Conservation (phyloP, 2,888 invertebrate genomes). For the Amphiduros pacificus region DNA sequence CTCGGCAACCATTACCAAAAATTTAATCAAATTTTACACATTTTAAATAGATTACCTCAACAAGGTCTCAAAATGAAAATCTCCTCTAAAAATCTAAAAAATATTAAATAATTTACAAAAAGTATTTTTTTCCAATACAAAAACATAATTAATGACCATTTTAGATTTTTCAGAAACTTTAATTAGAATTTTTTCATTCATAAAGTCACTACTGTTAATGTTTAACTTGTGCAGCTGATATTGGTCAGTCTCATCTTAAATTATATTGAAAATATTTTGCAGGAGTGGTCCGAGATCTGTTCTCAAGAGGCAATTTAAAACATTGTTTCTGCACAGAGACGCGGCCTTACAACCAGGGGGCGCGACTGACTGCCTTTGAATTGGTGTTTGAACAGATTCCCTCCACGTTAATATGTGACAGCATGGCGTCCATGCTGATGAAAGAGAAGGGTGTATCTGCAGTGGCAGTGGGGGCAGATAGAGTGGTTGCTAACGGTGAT, state of each 20-base stretch:
- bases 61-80: not conserved
- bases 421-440: constrained; percentile 92
- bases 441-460: constrained; percentile 80
- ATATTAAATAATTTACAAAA: not conserved
- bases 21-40: not conserved
- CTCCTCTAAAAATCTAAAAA: not conserved
- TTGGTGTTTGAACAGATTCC: constrained; percentile 80
- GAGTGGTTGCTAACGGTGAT: constrained; percentile 95
- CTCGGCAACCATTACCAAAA: too few relatives aligned
- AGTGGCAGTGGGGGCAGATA: constrained; percentile 96
- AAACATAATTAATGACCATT: not conserved
- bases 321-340: constrained; percentile 96
- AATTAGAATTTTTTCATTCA: too few relatives aligned
- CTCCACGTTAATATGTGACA: constrained; percentile 89
- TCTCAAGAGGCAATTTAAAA: constrained; percentile 67
- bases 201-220: too few relatives aligned
- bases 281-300: constrained; percentile 81
- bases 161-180: too few relatives aligned
- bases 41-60: not conserved
- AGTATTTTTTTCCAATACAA: not conserved
- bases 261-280: too few relatives aligned
- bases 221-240: too few relatives aligned
- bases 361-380: constrained; percentile 94
- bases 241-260: too few relatives aligned
- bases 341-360: constrained; percentile 89